Evolutionary conservation across 2,888 invertebrate species (phyloP), one percentile per base, ranked within the genome.

Genomic region (Achlya flavicornis): DNA sequence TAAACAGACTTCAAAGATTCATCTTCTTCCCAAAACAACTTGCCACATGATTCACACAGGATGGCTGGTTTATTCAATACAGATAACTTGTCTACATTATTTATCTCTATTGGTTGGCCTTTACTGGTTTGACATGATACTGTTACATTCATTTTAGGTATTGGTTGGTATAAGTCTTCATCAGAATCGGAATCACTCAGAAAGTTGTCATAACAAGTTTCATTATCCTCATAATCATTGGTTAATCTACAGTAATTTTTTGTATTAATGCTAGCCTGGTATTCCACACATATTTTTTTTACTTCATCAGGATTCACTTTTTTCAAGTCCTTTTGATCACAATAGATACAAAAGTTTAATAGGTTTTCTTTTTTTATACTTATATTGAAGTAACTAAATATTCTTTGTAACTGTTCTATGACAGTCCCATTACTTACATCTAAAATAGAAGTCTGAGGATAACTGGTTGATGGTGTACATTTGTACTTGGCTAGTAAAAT

Each of bases 41-140:
- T 96, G 0, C 97, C 97, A 89, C 97, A 97, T 38, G 81, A 83
- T 72, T 95, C 95, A 88, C 97, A 97, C 43, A 97, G 88, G 73
- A 95, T 95, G 80, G 96, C 97, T 65, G 92, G 73, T 63, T 95
- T 93, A 32, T 94, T 89, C 63, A 89, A 86, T 74, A 91, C 74
- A 62, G 93, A 85, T 33, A 93, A 83, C 53, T 87, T 76, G 41
- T 94, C 87, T 70, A 95, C 82, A 76, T 91, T 84, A 61, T 94
- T 90, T 64, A 95, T 91, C 82, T 95, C 94, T 76, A 96, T 94
- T 72, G 83, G 81, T 11, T 87, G 91, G n/a, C 95, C 94, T 75
- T 94, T 91, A 70, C 87, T 93, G 0, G 96, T 95, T 66, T 87
- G 84, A 75, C 94, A 94, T 11, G 67, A 66, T 67, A 67, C 76